These are phyloP conservation scores for Brachyalestes nurse DNA, from an alignment of 2,797 vertebrate species.

Conservation along the genomic window DNA sequence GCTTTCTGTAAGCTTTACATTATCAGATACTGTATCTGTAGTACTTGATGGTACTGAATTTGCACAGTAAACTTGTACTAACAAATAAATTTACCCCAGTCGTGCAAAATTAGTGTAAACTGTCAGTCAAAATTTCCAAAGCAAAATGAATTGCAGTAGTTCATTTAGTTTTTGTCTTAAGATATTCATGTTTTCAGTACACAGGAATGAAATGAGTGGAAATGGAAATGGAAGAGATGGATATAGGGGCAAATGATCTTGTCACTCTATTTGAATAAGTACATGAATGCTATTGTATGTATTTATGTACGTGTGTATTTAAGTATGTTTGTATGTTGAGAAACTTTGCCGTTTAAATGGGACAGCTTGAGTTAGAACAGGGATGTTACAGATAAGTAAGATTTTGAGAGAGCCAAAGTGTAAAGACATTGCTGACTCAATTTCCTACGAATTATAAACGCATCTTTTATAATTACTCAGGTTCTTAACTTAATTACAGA, in stretches of 20 bases:
- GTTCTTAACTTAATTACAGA: constrained; percentile 25
- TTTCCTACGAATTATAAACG: too few relatives aligned
- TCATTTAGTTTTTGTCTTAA: not conserved
- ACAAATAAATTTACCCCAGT: not conserved
- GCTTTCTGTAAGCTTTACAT: constrained; percentile 51
- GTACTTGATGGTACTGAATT: constrained; percentile 16
- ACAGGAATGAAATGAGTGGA: constrained; percentile 4
- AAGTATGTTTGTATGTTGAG: constrained; percentile 53
- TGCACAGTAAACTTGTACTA: not conserved
- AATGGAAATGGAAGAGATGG: constrained; percentile 25
- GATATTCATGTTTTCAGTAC: not conserved
- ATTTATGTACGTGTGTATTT: constrained; percentile 58
- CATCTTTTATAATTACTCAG: constrained; percentile 34
- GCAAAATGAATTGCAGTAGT: constrained; percentile 20
- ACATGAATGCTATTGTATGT: constrained; percentile 59
- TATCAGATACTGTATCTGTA: constrained; percentile 16
- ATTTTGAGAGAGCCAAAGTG: constrained; percentile 2
- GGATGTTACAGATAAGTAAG: not conserved
- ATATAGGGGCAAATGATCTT: constrained; percentile 48
- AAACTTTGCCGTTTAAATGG: constrained; percentile 53
- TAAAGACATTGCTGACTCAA: constrained; percentile 29
- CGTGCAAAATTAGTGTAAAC: not conserved
- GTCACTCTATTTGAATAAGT: constrained; percentile 50
- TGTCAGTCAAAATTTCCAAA: constrained; percentile 32
- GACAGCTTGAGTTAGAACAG: constrained; percentile 21